These are phyloP conservation scores for Trachelus iudaicus DNA, from an alignment of 2,888 invertebrate species.

Conservation along the genomic window DNA sequence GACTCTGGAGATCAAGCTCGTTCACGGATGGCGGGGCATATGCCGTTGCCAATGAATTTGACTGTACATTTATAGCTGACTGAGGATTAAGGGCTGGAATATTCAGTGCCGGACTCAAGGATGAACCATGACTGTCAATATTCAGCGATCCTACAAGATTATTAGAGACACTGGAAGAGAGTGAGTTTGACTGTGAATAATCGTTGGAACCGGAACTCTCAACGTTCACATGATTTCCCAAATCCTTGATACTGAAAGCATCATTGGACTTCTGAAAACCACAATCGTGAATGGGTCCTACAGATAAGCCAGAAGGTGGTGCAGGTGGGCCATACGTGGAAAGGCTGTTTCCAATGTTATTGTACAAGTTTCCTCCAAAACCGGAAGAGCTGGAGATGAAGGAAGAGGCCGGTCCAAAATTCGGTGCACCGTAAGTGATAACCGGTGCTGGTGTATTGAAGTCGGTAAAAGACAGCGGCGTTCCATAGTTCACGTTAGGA, in stretches of 20 bases:
- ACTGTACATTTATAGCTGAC: not conserved
- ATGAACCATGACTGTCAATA: not conserved
- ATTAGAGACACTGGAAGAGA: slow-evolving; percentile 13
- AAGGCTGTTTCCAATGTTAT: slow-evolving; percentile 36
- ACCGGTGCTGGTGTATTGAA: slow-evolving; percentile 60
- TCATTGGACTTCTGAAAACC: slow-evolving; percentile 30
- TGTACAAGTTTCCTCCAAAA: slow-evolving; percentile 52
- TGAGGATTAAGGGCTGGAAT: not conserved
- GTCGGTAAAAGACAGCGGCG: slow-evolving; percentile 54
- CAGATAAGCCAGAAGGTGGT: slow-evolving; percentile 10
- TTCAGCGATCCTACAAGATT: not conserved
- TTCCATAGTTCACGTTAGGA: slow-evolving; percentile 58
- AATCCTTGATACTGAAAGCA: slow-evolving; percentile 11
- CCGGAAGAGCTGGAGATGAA: slow-evolving; percentile 44
- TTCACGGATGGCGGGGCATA: slow-evolving; percentile 35
- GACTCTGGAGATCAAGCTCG: slow-evolving; percentile 48
- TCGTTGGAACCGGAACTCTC: slow-evolving; percentile 16
- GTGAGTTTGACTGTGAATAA: slow-evolving; percentile 19
- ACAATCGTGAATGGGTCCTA: slow-evolving; percentile 28
- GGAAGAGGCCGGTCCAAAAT: slow-evolving; percentile 52
- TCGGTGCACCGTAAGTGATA: slow-evolving; percentile 60
- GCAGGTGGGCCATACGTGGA: slow-evolving; percentile 52
- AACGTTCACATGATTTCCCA: not conserved
- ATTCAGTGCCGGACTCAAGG: not conserved
- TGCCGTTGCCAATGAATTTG: slow-evolving; percentile 8